Percentiles rank a stretch among this genome's conserved stretches.
Conservation (phyloP, 2,888 invertebrate species). For the Acrobasis suavella region DNA sequence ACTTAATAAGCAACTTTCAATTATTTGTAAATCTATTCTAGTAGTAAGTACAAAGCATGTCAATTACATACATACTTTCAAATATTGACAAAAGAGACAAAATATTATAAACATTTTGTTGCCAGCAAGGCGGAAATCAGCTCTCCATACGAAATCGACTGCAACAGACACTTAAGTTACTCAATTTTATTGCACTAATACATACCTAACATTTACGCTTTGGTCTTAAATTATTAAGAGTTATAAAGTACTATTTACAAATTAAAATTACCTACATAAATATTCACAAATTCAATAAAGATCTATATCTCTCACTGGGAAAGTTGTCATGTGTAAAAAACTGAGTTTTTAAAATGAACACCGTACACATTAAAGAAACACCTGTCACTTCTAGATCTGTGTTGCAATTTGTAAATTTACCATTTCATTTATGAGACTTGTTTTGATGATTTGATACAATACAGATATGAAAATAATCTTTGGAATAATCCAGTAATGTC, state of each 20-base stretch:
- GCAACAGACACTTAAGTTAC: background rate
- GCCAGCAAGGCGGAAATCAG: background rate
- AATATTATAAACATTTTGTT: background rate
- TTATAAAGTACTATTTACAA: slow-evolving; percentile 22
- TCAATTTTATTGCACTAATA: slow-evolving; percentile 4
- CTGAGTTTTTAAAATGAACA: background rate
- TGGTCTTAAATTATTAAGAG: slow-evolving; percentile 29
- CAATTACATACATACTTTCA: background rate
- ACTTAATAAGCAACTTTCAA: background rate
- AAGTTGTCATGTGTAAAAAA: background rate
- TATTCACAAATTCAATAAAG: slow-evolving; percentile 18
- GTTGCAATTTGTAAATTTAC: background rate
- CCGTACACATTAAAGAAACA: background rate
- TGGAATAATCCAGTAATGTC: background rate
- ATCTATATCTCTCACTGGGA: background rate
- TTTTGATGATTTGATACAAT: no score
- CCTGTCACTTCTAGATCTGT: background rate
- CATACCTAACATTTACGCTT: slow-evolving; percentile 26
- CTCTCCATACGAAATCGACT: background rate
- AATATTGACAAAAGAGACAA: background rate
- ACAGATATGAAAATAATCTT: background rate
- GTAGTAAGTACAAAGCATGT: background rate
- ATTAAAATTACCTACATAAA: slow-evolving; percentile 20
- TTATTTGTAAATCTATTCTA: background rate
- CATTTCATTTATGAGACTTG: background rate